Conservation (phyloP, 2,113 vertebrate genomes). For the Corydoras maculifer region DNA sequence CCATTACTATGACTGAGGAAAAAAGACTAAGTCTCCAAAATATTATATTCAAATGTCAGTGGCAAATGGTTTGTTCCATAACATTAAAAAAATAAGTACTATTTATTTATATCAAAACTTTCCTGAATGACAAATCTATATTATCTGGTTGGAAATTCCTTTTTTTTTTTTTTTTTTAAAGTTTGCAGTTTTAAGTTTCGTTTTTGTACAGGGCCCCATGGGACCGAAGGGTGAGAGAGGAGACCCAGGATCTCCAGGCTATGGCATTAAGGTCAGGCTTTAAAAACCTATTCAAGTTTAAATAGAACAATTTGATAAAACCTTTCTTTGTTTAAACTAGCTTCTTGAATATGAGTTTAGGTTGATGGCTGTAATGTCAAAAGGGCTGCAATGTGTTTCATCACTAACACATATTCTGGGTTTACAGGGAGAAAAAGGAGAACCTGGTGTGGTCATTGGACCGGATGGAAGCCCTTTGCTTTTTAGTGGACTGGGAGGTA, state of each 20-base stretch:
- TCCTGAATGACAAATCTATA: too few species aligned
- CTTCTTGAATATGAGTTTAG: neutral
- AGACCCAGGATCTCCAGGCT: conserved; percentile 54
- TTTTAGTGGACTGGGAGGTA: conserved; percentile 49
- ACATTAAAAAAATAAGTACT: too few species aligned
- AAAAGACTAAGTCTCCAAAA: neutral
- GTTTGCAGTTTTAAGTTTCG: neutral
- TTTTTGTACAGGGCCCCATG: conserved; percentile 53
- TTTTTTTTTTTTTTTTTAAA: too few species aligned
- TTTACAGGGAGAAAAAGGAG: conserved; percentile 67
- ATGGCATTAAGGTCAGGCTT: conserved; percentile 54
- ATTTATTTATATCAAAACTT: too few species aligned
- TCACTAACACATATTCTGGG: neutral
- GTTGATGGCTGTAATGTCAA: neutral
- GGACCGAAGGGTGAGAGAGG: conserved; percentile 67
- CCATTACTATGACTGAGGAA: neutral
- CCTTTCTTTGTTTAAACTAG: neutral
- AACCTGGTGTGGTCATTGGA: conserved; percentile 59
- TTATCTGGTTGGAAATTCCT: too few species aligned
- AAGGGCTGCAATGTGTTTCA: neutral
- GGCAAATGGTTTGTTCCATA: too few species aligned
- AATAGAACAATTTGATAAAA: neutral
- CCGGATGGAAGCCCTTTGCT: conserved; percentile 57
- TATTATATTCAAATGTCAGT: too few species aligned
- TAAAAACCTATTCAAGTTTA: neutral